phyloP scores from a whole-genome alignment of 2,888 invertebrate genomes.

The Protodeltote pygarga region DNA sequence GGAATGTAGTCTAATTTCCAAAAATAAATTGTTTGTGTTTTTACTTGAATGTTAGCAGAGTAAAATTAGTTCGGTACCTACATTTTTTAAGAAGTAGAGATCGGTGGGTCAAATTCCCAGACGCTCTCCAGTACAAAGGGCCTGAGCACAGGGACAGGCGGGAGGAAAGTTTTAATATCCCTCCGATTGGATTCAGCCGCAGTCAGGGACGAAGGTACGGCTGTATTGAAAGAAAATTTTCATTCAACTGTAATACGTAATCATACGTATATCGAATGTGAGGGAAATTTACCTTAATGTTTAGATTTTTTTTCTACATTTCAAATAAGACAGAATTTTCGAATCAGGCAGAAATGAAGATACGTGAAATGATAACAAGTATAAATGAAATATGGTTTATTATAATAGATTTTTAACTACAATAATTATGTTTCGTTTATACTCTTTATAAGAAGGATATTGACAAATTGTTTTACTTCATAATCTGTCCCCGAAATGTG shows the following conservation, averaged over 20 bases:
- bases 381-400: no score
- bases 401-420: no score
- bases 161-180: conserved; percentile 85
- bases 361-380: no score
- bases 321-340: no score
- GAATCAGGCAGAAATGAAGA: no score
- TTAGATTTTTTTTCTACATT: conserved; percentile 14
- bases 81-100: conserved; percentile 67
- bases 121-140: conserved; percentile 71
- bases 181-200: conserved; percentile 82
- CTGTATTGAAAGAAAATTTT: conserved; percentile 70
- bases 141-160: conserved; percentile 68
- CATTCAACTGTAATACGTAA: conserved; percentile 76
- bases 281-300: conserved; percentile 68
- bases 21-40: conserved; percentile 23
- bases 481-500: no score
- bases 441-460: no score
- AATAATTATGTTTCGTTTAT: no score
- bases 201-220: conserved; percentile 68
- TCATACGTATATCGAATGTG: conserved; percentile 74
- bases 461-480: no score
- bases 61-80: conserved; percentile 64
- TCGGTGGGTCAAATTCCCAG: conserved; percentile 53
- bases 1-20: no score
- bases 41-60: conserved; percentile 49